A percentile compares a stretch with the other conserved stretches of the same genome.
Evolutionary conservation across 2,888 invertebrate species (phyloP).

Genomic region (Cybosia mesomella): DNA sequence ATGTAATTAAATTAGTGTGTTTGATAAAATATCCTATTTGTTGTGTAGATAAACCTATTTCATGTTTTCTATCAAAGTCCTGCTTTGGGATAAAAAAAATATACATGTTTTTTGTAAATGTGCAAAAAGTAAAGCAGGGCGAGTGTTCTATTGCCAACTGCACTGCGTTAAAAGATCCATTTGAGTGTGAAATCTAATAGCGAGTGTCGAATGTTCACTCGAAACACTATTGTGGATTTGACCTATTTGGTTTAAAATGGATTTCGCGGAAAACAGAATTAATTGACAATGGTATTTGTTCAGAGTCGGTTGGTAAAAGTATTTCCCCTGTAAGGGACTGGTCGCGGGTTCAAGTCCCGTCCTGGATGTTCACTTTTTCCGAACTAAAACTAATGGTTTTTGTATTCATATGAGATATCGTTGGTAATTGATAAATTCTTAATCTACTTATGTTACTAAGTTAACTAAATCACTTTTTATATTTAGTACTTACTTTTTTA

Average conservation of each 20-base stretch:
- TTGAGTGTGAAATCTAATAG: constrained; percentile 15
- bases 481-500: too few relatives aligned
- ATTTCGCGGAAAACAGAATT: neutral
- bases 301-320: too few relatives aligned
- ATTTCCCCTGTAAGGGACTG: too few relatives aligned
- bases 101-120: neutral
- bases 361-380: too few relatives aligned
- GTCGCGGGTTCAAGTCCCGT: too few relatives aligned
- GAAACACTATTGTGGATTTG: constrained; percentile 14
- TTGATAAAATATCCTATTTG: too few relatives aligned
- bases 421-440: neutral
- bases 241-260: neutral
- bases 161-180: constrained; percentile 27
- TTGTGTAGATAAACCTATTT: too few relatives aligned
- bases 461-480: too few relatives aligned
- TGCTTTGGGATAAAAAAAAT: neutral
- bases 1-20: too few relatives aligned
- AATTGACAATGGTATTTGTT: neutral
- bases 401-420: neutral
- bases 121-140: constrained; percentile 22
- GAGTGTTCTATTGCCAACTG: constrained; percentile 4
- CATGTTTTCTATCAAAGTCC: too few relatives aligned
- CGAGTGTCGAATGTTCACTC: constrained; percentile 5
- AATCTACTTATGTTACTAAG: too few relatives aligned
- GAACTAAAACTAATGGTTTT: too few relatives aligned